Conservation (phyloP, 2,797 vertebrate species). For the Tadarida brasiliensis region DNA sequence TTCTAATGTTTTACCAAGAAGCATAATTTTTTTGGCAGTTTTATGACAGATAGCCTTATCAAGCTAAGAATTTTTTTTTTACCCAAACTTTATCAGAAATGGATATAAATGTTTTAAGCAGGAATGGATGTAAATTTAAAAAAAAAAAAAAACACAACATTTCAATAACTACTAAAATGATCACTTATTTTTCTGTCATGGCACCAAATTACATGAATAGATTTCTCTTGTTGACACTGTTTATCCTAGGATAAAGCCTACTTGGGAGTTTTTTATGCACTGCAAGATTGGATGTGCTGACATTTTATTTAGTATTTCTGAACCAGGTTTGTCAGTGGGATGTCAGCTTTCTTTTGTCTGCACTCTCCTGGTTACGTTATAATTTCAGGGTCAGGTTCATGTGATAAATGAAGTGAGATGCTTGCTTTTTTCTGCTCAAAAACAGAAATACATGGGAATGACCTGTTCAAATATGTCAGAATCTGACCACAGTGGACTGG, state of each 20-base stretch:
- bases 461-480: background rate
- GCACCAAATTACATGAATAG: background rate
- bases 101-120: background rate
- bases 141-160: background rate
- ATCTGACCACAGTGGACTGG: background rate
- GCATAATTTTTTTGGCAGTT: background rate
- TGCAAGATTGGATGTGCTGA: background rate
- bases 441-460: background rate
- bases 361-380: background rate
- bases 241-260: background rate
- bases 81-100: background rate
- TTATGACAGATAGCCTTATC: background rate
- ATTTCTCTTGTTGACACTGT: background rate
- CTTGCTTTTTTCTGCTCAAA: background rate
- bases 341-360: background rate
- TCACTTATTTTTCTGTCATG: background rate
- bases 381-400: background rate
- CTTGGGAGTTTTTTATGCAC: background rate
- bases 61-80: background rate
- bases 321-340: background rate
- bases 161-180: slow-evolving; percentile 37
- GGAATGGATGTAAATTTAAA: background rate
- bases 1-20: background rate
- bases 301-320: background rate
- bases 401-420: background rate